phyloP scores from a whole-genome alignment of 1,140 invertebrate species.

The Drosophila lacertosa region DNA sequence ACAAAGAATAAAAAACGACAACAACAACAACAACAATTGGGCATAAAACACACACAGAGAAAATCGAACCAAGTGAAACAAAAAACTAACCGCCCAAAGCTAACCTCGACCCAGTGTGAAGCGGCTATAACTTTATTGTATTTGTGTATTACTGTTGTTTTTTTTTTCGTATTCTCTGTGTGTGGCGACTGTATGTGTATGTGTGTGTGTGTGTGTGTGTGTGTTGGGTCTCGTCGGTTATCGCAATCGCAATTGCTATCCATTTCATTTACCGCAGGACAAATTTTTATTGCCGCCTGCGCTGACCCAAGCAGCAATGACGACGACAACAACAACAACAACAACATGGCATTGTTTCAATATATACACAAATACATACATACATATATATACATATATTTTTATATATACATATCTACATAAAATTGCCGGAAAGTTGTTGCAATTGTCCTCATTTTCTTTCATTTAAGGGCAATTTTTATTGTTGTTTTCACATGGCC shows the following conservation, averaged over 20 bases:
- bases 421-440: slow-evolving; percentile 80
- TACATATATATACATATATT: slow-evolving; percentile 4
- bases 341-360: slow-evolving; percentile 70
- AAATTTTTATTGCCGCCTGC: slow-evolving; percentile 73
- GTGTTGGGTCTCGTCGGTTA: slow-evolving; percentile 45
- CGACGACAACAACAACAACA: slow-evolving; percentile 31
- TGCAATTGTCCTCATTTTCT: slow-evolving; percentile 79
- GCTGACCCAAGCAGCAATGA: slow-evolving; percentile 65
- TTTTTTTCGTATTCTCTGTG: slow-evolving; percentile 5
- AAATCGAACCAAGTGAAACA: slow-evolving; percentile 45
- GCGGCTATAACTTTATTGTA: slow-evolving; percentile 14
- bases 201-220: slow-evolving; percentile 1
- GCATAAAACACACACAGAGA: background rate
- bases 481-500: slow-evolving; percentile 40
- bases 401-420: slow-evolving; percentile 28
- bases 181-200: slow-evolving; percentile 23
- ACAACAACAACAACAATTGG: too few species aligned
- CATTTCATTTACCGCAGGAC: slow-evolving; percentile 81
- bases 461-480: slow-evolving; percentile 73
- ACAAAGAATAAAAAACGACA: background rate
- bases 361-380: slow-evolving; percentile 3
- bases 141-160: slow-evolving; percentile 27
- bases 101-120: slow-evolving; percentile 24
- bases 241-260: slow-evolving; percentile 78
- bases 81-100: background rate